phyloP scores from a whole-genome alignment of 2,113 vertebrate species.

The Phylloscopus trochilus region DNA sequence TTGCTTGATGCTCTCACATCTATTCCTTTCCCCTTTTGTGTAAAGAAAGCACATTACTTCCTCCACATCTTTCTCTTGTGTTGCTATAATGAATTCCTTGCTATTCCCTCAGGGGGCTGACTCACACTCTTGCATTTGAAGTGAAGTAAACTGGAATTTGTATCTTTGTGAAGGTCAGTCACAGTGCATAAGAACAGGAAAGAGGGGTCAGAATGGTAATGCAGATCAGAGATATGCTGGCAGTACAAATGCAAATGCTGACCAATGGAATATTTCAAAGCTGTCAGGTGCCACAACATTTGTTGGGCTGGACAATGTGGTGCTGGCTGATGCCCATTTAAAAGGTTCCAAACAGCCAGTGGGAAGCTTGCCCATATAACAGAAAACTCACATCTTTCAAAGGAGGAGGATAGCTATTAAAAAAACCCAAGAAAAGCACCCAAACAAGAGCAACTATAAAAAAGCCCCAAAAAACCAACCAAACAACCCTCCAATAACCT shows the following conservation, averaged over 20 bases:
- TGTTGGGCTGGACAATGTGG: not conserved
- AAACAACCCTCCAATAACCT: not conserved
- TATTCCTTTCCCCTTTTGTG: constrained; percentile 50
- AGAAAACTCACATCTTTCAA: constrained; percentile 30
- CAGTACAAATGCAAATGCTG: constrained; percentile 44
- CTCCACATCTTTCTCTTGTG: constrained; percentile 55
- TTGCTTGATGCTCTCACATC: constrained; percentile 15
- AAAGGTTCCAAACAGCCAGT: constrained; percentile 44
- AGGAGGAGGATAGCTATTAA: not conserved
- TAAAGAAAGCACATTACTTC: constrained; percentile 50
- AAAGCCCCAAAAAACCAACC: not conserved
- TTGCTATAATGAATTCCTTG: constrained; percentile 60
- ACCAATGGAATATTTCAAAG: constrained; percentile 11
- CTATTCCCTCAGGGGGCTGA: constrained; percentile 56
- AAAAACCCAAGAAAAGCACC: not conserved
- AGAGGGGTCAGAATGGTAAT: constrained; percentile 55
- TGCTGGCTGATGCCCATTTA: not conserved
- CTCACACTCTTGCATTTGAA: constrained; percentile 47
- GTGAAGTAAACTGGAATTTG: constrained; percentile 59
- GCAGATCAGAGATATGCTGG: not conserved
- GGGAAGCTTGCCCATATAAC: not conserved
- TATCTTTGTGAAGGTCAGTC: constrained; percentile 54
- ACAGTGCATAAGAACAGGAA: constrained; percentile 56
- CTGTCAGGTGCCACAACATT: constrained; percentile 17
- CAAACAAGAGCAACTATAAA: not conserved